Conservation (phyloP, 2,113 vertebrate genomes). For the Oenanthe oenanthe region DNA sequence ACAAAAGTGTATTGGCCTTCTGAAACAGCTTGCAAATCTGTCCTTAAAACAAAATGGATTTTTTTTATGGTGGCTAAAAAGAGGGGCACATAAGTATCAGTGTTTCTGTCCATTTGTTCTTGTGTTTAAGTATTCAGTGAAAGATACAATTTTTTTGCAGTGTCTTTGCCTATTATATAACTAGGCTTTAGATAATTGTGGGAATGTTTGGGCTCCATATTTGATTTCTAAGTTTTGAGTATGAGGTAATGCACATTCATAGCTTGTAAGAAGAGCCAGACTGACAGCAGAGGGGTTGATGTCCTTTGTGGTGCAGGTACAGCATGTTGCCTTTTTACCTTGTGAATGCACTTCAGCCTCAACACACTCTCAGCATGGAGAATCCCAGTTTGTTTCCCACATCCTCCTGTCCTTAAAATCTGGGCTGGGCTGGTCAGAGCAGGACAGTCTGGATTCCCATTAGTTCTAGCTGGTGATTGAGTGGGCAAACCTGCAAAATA, state of each 20-base stretch:
- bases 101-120: neutral
- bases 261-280: neutral
- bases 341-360: neutral
- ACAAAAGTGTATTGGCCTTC: neutral
- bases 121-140: neutral
- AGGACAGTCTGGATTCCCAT: neutral
- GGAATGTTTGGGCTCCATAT: neutral
- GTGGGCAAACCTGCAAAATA: neutral
- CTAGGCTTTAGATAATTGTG: neutral
- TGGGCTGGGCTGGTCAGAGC: neutral
- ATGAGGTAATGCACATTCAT: neutral
- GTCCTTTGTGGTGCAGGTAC: neutral
- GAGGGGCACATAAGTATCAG: neutral
- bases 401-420: neutral
- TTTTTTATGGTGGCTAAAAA: neutral
- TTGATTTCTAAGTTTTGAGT: neutral
- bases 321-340: neutral
- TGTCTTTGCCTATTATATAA: neutral
- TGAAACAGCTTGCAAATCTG: neutral
- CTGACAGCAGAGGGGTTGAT: neutral
- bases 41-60: neutral
- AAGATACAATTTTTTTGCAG: neutral
- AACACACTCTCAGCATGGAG: fast-evolving
- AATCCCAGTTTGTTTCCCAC: neutral
- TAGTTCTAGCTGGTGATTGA: neutral